Evolutionary conservation across 2,888 invertebrate species (phyloP).

Genomic region (Drosophila mettleri): DNA sequence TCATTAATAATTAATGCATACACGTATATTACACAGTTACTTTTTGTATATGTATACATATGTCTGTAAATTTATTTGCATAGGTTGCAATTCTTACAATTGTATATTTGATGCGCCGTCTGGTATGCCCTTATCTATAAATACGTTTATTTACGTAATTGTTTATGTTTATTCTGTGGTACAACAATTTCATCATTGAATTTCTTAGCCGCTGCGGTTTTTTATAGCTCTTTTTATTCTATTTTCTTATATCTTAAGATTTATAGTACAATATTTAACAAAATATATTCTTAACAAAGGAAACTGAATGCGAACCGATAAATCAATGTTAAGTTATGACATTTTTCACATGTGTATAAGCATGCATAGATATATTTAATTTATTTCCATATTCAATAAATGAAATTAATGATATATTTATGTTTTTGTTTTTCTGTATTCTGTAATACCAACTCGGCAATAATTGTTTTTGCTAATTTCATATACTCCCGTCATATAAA

Average conservation of each 20-base stretch:
- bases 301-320: slow-evolving; percentile 41
- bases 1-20: slow-evolving; percentile 46
- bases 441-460: slow-evolving; percentile 14
- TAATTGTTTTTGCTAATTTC: slow-evolving; percentile 34
- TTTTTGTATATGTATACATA: slow-evolving; percentile 27
- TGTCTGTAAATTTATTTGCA: slow-evolving; percentile 51
- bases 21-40: slow-evolving; percentile 40
- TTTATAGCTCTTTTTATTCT: slow-evolving; percentile 49
- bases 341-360: slow-evolving; percentile 61
- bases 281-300: slow-evolving; percentile 51
- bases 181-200: slow-evolving; percentile 45
- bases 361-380: slow-evolving; percentile 43
- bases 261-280: slow-evolving; percentile 59
- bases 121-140: slow-evolving; percentile 78
- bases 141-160: slow-evolving; percentile 56
- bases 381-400: slow-evolving; percentile 34
- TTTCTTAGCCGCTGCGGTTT: slow-evolving; percentile 30
- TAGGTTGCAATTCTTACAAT: slow-evolving; percentile 60
- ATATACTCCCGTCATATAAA: slow-evolving; percentile 34
- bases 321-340: slow-evolving; percentile 52
- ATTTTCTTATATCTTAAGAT: slow-evolving; percentile 43
- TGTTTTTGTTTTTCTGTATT: slow-evolving; percentile 11
- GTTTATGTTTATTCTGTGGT: slow-evolving; percentile 35
- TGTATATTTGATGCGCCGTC: slow-evolving; percentile 45
- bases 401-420: slow-evolving; percentile 29